phyloP scores from a whole-genome alignment of 2,113 vertebrate species.

The Spea multiplicata region DNA sequence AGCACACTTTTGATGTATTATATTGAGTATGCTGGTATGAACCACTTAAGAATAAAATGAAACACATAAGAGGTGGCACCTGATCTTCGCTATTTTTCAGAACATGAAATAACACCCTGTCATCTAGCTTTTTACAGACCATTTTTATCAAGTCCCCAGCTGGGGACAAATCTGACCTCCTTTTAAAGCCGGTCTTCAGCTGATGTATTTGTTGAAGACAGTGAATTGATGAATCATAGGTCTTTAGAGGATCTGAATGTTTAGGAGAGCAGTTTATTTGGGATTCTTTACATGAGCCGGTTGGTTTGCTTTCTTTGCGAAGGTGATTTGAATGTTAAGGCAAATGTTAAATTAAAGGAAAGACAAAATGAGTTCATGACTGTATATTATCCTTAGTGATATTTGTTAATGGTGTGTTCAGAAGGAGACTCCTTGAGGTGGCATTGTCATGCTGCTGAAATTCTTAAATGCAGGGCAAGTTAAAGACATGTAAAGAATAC shows the following conservation, averaged over 20 bases:
- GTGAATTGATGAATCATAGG: slow-evolving; percentile 21
- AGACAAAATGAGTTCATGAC: too few species aligned
- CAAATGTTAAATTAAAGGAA: background rate
- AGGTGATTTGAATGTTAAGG: slow-evolving; percentile 1
- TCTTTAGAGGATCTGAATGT: background rate
- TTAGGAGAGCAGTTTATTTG: background rate
- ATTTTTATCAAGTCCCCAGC: slow-evolving; percentile 68
- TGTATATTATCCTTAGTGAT: too few species aligned
- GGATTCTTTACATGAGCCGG: background rate
- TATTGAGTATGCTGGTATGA: slow-evolving; percentile 45
- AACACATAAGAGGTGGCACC: slow-evolving; percentile 50
- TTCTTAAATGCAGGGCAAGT: too few species aligned
- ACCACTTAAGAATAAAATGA: slow-evolving; percentile 48
- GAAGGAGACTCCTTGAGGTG: too few species aligned
- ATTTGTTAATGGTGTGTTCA: too few species aligned
- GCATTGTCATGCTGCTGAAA: too few species aligned
- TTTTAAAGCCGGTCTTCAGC: slow-evolving; percentile 59
- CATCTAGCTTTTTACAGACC: slow-evolving; percentile 68
- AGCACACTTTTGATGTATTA: slow-evolving; percentile 47
- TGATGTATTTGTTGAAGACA: slow-evolving; percentile 63
- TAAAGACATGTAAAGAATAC: too few species aligned
- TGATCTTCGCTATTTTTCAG: slow-evolving; percentile 64
- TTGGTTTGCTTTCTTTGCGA: background rate
- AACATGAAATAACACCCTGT: slow-evolving; percentile 73
- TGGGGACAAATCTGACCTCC: slow-evolving; percentile 71